phyloP scores from a whole-genome alignment of 2,797 vertebrate species.

The Alectoris magna region DNA sequence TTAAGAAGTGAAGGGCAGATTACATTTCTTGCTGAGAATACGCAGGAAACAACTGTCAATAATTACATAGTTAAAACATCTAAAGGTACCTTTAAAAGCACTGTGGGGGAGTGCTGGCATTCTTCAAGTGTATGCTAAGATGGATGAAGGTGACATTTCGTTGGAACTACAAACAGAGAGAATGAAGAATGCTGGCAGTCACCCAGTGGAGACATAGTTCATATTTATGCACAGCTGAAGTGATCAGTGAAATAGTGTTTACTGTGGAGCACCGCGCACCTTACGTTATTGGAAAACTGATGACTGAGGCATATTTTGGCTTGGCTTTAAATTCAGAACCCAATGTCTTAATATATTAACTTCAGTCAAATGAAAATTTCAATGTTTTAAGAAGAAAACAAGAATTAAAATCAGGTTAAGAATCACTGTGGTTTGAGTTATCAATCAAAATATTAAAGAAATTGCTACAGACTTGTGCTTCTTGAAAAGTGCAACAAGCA shows the following conservation, averaged over 20 bases:
- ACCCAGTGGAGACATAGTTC: neutral
- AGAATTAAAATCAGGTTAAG: neutral
- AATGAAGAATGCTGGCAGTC: neutral
- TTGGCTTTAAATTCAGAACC: neutral
- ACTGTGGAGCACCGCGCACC: rapidly evolving
- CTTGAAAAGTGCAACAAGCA: neutral
- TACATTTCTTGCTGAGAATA: neutral
- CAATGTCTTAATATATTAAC: neutral
- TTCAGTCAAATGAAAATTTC: neutral
- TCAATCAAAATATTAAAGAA: neutral
- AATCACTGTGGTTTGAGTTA: neutral
- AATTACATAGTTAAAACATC: neutral
- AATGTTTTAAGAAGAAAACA: neutral
- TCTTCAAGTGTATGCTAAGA: neutral
- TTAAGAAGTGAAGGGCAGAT: neutral
- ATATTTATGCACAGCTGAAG: neutral
- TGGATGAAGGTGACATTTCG: conserved; percentile 51
- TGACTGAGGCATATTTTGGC: neutral
- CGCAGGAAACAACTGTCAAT: neutral
- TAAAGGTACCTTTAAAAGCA: neutral
- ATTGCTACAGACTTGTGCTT: neutral
- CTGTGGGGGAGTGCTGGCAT: neutral
- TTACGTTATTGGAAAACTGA: neutral
- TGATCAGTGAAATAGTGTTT: neutral
- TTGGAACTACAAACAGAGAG: neutral